These are phyloP conservation scores for Gisinianus flammeolus DNA, from an alignment of 2,888 invertebrate genomes.

Conservation along the genomic window DNA sequence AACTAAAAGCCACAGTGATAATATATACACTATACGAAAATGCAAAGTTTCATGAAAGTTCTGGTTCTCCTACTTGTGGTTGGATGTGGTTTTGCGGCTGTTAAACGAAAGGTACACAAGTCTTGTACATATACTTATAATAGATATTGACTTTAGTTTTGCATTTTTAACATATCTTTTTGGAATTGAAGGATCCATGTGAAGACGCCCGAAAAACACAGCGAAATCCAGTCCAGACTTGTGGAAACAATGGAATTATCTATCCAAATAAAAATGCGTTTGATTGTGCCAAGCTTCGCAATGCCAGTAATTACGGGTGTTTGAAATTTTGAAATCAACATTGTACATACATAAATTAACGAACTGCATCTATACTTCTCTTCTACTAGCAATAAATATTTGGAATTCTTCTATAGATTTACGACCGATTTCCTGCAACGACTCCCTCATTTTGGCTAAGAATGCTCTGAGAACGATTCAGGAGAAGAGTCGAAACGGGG, in stretches of 20 bases:
- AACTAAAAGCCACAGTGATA: no score
- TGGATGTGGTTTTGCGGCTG: no score
- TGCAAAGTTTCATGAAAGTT: no score
- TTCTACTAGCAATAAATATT: background rate
- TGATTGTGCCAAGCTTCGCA: slow-evolving; percentile 31
- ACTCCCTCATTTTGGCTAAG: slow-evolving; percentile 32
- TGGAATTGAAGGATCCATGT: slow-evolving; percentile 1
- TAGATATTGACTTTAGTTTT: no score
- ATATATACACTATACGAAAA: no score
- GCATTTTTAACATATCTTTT: no score
- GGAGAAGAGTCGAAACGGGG: slow-evolving; percentile 25
- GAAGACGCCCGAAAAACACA: background rate
- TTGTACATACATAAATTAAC: background rate
- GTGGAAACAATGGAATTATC: slow-evolving; percentile 37
- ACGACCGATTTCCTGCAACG: slow-evolving; percentile 30
- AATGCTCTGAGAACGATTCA: slow-evolving; percentile 31
- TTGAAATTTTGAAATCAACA: background rate
- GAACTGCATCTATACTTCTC: background rate
- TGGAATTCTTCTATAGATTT: slow-evolving; percentile 11
- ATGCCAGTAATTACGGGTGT: slow-evolving; percentile 31
- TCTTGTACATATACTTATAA: no score
- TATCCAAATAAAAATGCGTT: slow-evolving; percentile 20
- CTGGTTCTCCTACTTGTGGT: no score
- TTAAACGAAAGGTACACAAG: no score
- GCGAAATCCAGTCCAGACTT: background rate